Conservation (phyloP, 2,797 vertebrate genomes). For the Poecilia gillii region DNA sequence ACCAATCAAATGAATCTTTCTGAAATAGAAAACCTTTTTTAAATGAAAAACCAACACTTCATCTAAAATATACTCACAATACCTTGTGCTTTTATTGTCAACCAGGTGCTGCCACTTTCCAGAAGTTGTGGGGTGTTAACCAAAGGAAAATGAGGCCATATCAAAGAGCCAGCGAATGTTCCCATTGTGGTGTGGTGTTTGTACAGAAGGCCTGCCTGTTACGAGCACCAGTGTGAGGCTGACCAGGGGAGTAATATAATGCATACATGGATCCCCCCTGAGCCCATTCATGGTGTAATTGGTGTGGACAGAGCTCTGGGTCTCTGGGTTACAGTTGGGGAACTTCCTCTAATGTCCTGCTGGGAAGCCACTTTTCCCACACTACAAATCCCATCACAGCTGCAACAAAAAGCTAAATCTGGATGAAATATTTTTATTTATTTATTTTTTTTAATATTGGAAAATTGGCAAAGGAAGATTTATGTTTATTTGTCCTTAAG, state of each 20-base stretch:
- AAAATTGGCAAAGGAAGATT: background rate
- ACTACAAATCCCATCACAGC: slow-evolving; percentile 26
- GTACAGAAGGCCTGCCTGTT: slow-evolving; percentile 68
- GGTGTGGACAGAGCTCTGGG: slow-evolving; percentile 77
- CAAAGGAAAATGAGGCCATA: slow-evolving; percentile 71
- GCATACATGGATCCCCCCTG: slow-evolving; percentile 73
- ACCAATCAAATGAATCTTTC: background rate
- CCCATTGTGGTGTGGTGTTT: slow-evolving; percentile 75
- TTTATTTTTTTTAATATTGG: background rate
- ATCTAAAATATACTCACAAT: slow-evolving; percentile 45
- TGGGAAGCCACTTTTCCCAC: slow-evolving; percentile 62
- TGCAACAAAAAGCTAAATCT: slow-evolving; percentile 19
- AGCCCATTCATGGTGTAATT: slow-evolving; percentile 80
- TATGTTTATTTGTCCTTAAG: background rate
- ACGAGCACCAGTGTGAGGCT: slow-evolving; percentile 61
- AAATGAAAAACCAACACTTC: slow-evolving; percentile 12
- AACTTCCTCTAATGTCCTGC: slow-evolving; percentile 72
- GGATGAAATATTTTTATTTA: too few relatives aligned
- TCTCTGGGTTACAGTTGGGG: slow-evolving; percentile 74
- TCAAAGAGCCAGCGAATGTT: slow-evolving; percentile 78
- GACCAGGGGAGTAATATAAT: slow-evolving; percentile 77
- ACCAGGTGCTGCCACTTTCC: slow-evolving; percentile 69
- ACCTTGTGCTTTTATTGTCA: slow-evolving; percentile 47
- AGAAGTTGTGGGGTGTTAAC: slow-evolving; percentile 74
- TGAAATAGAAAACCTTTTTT: slow-evolving; percentile 25